These are phyloP conservation scores for Nineta flava DNA, from an alignment of 2,888 invertebrate species.

Conservation along the genomic window DNA sequence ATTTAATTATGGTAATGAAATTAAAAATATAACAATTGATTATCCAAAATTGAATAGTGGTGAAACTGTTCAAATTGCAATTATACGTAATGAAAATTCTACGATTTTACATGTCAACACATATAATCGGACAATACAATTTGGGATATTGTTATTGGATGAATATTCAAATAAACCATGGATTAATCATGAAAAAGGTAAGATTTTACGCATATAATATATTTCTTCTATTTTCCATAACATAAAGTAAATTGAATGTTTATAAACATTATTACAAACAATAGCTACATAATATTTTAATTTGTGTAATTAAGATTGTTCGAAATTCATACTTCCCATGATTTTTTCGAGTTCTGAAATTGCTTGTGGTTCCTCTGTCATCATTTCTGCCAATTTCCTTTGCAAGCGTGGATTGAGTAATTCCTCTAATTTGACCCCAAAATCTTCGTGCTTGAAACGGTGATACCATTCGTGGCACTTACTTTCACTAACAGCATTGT, in stretches of 20 bases:
- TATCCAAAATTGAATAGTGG: constrained; percentile 62
- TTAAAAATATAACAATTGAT: constrained; percentile 61
- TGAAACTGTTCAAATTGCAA: constrained; percentile 77
- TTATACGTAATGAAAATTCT: constrained; percentile 51
- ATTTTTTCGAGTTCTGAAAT: too few species aligned
- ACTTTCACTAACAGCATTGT: too few species aligned
- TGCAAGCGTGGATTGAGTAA: too few species aligned
- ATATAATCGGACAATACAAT: constrained; percentile 49
- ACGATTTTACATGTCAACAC: constrained; percentile 74
- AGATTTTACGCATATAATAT: constrained; percentile 10
- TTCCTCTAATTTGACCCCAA: too few species aligned
- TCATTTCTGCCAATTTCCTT: too few species aligned
- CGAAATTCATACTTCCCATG: too few species aligned
- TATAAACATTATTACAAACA: too few species aligned
- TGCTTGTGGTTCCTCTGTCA: too few species aligned
- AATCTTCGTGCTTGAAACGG: too few species aligned
- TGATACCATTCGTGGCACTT: too few species aligned
- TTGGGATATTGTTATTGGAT: constrained; percentile 51
- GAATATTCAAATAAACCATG: constrained; percentile 77
- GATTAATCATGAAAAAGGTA: constrained; percentile 66
- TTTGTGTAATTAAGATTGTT: too few species aligned
- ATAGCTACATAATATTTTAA: too few species aligned
- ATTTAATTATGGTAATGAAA: constrained; percentile 68
- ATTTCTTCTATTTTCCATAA: not conserved
- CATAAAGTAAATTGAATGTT: not conserved